Conservation (phyloP, 2,888 invertebrate genomes). For the Amphipyra berbera region DNA sequence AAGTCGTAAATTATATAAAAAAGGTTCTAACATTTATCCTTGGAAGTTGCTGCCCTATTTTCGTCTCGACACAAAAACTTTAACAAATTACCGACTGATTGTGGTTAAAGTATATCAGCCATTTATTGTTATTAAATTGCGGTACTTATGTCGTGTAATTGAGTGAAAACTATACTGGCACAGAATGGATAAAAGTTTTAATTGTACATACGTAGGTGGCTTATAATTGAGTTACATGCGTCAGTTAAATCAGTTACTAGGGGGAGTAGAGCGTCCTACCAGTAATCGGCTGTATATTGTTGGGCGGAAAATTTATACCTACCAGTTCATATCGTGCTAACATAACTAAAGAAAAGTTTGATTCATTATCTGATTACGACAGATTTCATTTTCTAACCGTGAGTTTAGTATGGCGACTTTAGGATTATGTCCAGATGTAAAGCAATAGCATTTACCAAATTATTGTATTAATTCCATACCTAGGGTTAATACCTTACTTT, state of each 20-base stretch:
- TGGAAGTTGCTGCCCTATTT: slow-evolving; percentile 45
- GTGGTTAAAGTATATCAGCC: slow-evolving; percentile 27
- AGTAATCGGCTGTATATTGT: slow-evolving; percentile 13
- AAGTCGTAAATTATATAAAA: slow-evolving; percentile 57
- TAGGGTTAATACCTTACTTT: no score
- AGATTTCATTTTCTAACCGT: background rate
- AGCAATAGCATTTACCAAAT: no score
- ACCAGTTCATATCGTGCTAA: background rate
- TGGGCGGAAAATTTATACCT: slow-evolving; percentile 6
- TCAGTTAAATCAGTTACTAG: slow-evolving; percentile 32
- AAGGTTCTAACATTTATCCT: slow-evolving; percentile 54
- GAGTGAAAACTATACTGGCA: slow-evolving; percentile 25
- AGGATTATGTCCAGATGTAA: no score
- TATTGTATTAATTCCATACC: no score
- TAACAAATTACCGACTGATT: slow-evolving; percentile 43
- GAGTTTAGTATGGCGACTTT: no score
- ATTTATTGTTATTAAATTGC: slow-evolving; percentile 45
- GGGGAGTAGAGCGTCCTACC: slow-evolving; percentile 8
- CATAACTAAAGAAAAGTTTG: background rate
- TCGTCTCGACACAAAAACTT: slow-evolving; percentile 42
- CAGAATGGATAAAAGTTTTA: slow-evolving; percentile 48
- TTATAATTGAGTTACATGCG: slow-evolving; percentile 46
- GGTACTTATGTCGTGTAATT: slow-evolving; percentile 37
- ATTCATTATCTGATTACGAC: background rate
- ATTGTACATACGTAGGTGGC: slow-evolving; percentile 32